Conservation (phyloP, 2,797 vertebrate species). For the Dromococcyx pavoninus region DNA sequence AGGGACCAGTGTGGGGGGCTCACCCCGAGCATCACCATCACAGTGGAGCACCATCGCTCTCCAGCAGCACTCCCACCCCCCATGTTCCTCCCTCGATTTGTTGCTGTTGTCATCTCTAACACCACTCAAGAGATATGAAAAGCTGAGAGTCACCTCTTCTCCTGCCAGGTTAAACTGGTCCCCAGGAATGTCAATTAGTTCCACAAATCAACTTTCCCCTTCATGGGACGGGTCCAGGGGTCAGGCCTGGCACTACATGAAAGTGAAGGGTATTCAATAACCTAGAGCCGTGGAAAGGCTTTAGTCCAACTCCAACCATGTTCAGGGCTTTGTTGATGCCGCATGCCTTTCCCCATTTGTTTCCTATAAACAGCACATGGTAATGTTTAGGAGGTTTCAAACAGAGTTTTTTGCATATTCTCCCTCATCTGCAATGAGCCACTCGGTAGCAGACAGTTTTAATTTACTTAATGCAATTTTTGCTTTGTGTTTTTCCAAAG, state of each 20-base stretch:
- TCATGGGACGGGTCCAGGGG: slow-evolving; percentile 58
- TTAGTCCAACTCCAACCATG: slow-evolving; percentile 71
- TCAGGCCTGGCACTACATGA: slow-evolving; percentile 80
- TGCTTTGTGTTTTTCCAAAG: slow-evolving; percentile 39
- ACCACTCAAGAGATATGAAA: neutral
- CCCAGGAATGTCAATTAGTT: slow-evolving; percentile 71
- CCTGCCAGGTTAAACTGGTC: slow-evolving; percentile 71
- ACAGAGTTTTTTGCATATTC: slow-evolving; percentile 75
- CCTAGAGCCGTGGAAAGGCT: slow-evolving; percentile 60
- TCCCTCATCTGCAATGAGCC: slow-evolving; percentile 80
- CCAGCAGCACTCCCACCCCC: rapidly evolving
- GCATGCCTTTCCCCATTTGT: slow-evolving; percentile 87
- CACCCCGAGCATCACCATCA: rapidly evolving
- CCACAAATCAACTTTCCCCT: slow-evolving; percentile 70
- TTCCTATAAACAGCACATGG: slow-evolving; percentile 93
- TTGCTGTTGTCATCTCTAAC: neutral
- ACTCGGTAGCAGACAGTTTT: slow-evolving; percentile 83
- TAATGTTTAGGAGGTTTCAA: slow-evolving; percentile 85
- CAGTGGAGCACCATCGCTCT: rapidly evolving
- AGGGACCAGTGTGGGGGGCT: rapidly evolving
- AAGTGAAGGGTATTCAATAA: slow-evolving; percentile 79
- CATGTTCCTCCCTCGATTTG: rapidly evolving
- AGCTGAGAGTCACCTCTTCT: slow-evolving; percentile 57
- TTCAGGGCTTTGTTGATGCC: slow-evolving; percentile 68
- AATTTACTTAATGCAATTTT: slow-evolving; percentile 72